A percentile compares a stretch with the other conserved stretches of the same genome.
These are phyloP conservation scores for Dolomedes plantarius DNA, from an alignment of 2,888 invertebrate genomes.

Conservation along the genomic window DNA sequence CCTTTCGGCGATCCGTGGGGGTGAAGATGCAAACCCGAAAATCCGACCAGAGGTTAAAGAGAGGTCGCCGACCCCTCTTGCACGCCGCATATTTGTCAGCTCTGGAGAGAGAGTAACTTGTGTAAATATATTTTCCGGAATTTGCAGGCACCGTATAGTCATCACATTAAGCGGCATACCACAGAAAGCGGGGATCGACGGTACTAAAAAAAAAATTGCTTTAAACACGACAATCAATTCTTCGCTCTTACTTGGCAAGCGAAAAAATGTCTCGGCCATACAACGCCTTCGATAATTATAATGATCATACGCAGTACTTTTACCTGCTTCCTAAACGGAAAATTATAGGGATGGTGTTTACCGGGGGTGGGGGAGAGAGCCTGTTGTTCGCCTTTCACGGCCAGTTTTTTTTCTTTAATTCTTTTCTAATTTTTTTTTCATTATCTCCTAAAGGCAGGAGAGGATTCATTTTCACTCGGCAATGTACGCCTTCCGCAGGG, in stretches of 20 bases:
- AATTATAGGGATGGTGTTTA: slow-evolving; percentile 65
- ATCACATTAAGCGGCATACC: background rate
- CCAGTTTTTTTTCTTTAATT: background rate
- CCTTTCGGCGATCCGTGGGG: too few species aligned
- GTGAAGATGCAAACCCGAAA: too few species aligned
- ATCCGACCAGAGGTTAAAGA: too few species aligned
- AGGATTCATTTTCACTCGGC: slow-evolving; percentile 44
- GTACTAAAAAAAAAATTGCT: background rate
- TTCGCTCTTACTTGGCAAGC: slow-evolving; percentile 40
- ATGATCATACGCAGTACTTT: slow-evolving; percentile 61
- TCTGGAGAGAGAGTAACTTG: too few species aligned
- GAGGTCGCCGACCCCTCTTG: too few species aligned
- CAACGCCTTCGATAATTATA: slow-evolving; percentile 65
- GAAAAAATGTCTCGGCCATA: slow-evolving; percentile 51
- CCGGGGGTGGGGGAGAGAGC: slow-evolving; percentile 21
- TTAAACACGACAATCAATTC: slow-evolving; percentile 62
- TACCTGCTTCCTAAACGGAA: slow-evolving; percentile 64
- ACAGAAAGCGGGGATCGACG: background rate
- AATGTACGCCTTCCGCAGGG: slow-evolving; percentile 37
- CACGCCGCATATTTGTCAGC: too few species aligned
- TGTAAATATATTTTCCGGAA: background rate
- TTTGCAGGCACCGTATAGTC: background rate
- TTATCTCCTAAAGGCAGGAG: slow-evolving; percentile 45
- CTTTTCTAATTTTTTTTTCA: background rate
- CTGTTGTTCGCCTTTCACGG: slow-evolving; percentile 2